These are phyloP conservation scores for Chondrilla cf. caribensis DNA, from an alignment of 37 sponge, comb jelly and placozoan species.

Conservation along the genomic window DNA sequence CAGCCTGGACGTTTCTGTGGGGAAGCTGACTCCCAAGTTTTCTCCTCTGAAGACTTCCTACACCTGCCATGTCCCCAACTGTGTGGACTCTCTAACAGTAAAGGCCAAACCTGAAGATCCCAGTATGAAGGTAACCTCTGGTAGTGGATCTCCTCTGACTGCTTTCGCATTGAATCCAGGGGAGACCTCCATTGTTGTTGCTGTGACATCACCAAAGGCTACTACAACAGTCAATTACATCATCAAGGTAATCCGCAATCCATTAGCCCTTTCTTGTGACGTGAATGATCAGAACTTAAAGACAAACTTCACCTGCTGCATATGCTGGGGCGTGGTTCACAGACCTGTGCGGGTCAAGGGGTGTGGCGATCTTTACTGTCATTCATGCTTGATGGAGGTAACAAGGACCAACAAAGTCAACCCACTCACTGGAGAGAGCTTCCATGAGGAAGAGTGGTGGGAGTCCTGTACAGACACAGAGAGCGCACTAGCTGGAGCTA, in stretches of 20 bases:
- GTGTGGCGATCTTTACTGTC: constrained; percentile 49
- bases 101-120: constrained; percentile 66
- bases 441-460: constrained; percentile 72
- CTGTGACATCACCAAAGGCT: constrained; percentile 65
- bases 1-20: constrained; percentile 57
- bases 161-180: constrained; percentile 60
- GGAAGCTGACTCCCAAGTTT: constrained; percentile 71
- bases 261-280: constrained; percentile 10
- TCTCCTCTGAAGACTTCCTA: constrained; percentile 49
- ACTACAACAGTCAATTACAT: constrained; percentile 40
- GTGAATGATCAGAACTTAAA: background rate
- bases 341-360: constrained; percentile 40
- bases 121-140: constrained; percentile 50
- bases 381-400: constrained; percentile 62
- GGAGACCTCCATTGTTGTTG: constrained; percentile 45
- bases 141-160: constrained; percentile 40
- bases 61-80: constrained; percentile 61
- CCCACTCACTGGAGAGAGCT: constrained; percentile 61
- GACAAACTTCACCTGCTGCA: constrained; percentile 36
- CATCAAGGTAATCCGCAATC: constrained; percentile 43
- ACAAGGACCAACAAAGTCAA: constrained; percentile 79
- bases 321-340: constrained; percentile 62
- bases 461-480: constrained; percentile 37
- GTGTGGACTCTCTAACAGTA: constrained; percentile 43
- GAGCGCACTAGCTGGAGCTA: constrained; percentile 22